These are phyloP conservation scores for Taphrorychus bicolor DNA, from an alignment of 2,888 invertebrate genomes.

Conservation along the genomic window DNA sequence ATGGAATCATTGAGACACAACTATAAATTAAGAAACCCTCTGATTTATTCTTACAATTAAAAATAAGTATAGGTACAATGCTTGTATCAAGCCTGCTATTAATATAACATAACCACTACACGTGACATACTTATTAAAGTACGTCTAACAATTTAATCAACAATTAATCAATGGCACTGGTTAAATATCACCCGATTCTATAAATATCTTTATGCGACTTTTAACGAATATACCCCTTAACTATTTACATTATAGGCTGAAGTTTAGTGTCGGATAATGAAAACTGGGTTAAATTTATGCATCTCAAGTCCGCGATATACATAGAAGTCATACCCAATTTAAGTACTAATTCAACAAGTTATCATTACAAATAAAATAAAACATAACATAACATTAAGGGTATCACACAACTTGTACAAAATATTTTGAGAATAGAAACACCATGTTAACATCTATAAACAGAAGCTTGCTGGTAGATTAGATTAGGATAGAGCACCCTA, in stretches of 20 bases:
- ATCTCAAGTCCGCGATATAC: constrained; percentile 11
- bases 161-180: constrained; percentile 62
- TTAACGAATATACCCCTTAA: constrained; percentile 55
- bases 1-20: too few relatives aligned
- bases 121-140: constrained; percentile 53
- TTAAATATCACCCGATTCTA: constrained; percentile 63
- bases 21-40: constrained; percentile 58
- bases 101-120: constrained; percentile 55
- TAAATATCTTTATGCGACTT: constrained; percentile 56
- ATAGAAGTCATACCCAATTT: constrained; percentile 17
- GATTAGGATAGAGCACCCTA: background rate
- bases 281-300: constrained; percentile 43
- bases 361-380: constrained; percentile 37
- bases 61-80: constrained; percentile 55
- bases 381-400: constrained; percentile 35
- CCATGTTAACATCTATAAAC: constrained; percentile 11
- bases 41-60: constrained; percentile 60
- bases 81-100: constrained; percentile 59
- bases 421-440: constrained; percentile 38
- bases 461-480: background rate
- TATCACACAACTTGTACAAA: constrained; percentile 49
- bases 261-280: constrained; percentile 44
- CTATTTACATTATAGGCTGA: constrained; percentile 51
- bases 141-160: constrained; percentile 62
- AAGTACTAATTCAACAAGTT: constrained; percentile 46